Base-by-base conservation (phyloP, 2,888 invertebrate genomes). In the Mamestra brassicae region DNA sequence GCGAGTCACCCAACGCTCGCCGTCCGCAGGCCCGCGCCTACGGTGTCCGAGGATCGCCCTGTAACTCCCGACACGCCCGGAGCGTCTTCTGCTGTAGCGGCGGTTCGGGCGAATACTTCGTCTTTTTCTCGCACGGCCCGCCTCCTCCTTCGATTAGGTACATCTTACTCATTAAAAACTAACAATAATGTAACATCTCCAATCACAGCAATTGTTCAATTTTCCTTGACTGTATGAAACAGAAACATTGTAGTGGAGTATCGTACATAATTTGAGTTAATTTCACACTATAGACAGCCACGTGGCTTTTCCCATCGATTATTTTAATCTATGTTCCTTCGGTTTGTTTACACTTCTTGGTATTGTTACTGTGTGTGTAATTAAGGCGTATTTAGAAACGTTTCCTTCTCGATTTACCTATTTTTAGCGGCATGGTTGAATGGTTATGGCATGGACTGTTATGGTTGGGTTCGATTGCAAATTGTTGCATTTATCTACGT, bases 271-370 rank as follows among this genome's bases (percentile, higher is more conserved):
- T 86, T 78, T 75, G 54, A 70, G 60, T 58, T 81, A 80, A 84
- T 87, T 84, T 82, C 74, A 83, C 80, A 80, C 71, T 69, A 38
- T 52, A 10, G 34, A 15, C 60, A 3, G 7, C 38, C 85, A 86
- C 57, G 50, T 85, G 87, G 61, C 17, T 8, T 3, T 88, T 87
- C 87, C 79, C 88, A 85, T 63, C 57, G 55, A 80, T 68, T 80
- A 85, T 57, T 74, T 55, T 74, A 78, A 81, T 76, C n/a, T 66
- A 68, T 73, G 36, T 62, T 58, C 66, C 54, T 68, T 45, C 15
- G 26, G 4, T 73, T 67, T 77, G 47, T 77, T 72, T 78, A 58
- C 63, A 62, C 6, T 80, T 70, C 77, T 52, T 60, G 38, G 65
- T 68, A 65, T 60, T 74, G 65, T 78, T 63, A 13, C 54, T 50